Percentiles rank a stretch among this genome's conserved stretches.
Conservation (phyloP, 2,113 vertebrate genomes). For the Bos indicus region DNA sequence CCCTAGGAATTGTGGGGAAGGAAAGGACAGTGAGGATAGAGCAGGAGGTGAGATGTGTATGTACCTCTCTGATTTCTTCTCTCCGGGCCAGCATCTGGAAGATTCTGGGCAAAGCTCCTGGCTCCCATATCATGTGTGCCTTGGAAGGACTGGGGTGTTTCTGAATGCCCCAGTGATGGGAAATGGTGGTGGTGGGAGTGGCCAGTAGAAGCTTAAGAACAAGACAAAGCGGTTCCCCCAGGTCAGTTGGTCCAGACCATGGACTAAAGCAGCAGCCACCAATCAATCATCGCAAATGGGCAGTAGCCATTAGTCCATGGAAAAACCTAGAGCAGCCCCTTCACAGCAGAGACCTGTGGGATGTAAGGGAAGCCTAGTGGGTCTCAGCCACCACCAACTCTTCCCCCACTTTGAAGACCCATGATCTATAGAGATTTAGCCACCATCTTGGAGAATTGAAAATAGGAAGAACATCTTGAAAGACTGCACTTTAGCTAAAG, state of each 20-base stretch:
- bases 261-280: background rate
- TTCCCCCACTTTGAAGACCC: background rate
- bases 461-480: background rate
- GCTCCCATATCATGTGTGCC: background rate
- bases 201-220: background rate
- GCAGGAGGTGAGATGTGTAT: background rate
- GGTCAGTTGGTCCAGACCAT: background rate
- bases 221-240: background rate
- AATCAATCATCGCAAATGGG: background rate
- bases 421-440: background rate
- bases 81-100: background rate
- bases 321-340: background rate
- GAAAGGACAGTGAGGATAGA: background rate
- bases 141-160: background rate
- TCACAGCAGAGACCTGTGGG: background rate
- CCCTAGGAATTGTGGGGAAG: background rate
- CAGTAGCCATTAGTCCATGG: background rate
- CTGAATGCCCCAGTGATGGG: background rate
- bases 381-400: background rate
- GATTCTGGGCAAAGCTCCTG: background rate
- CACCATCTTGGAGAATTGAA: background rate
- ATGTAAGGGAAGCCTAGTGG: background rate
- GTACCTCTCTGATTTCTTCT: background rate
- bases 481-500: background rate
- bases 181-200: background rate